phyloP scores from a whole-genome alignment of 2,888 invertebrate genomes.

The Dugesia japonica region DNA sequence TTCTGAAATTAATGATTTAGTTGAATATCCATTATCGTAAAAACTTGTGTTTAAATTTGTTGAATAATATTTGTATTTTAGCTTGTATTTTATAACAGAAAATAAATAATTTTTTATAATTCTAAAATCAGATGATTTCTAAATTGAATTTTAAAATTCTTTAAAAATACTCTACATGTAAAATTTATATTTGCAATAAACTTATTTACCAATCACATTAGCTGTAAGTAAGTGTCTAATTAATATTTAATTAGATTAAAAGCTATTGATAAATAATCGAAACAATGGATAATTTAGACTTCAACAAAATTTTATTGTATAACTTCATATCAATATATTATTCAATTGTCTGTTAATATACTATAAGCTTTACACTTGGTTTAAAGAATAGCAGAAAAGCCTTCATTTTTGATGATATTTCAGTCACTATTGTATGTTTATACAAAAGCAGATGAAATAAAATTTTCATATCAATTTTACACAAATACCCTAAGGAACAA shows the following conservation, averaged over 20 bases:
- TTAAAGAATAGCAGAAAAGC: not conserved
- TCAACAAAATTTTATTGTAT: conserved; percentile 12
- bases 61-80: too few relatives aligned
- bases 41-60: too few relatives aligned
- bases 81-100: too few relatives aligned
- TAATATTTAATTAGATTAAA: conserved; percentile 15
- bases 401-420: conserved; percentile 12
- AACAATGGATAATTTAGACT: not conserved
- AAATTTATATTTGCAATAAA: too few relatives aligned
- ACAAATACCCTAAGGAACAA: conserved; percentile 8
- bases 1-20: too few relatives aligned
- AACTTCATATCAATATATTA: not conserved
- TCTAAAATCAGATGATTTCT: too few relatives aligned
- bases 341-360: conserved; percentile 15
- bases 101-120: too few relatives aligned
- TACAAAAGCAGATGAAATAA: not conserved
- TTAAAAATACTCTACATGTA: too few relatives aligned
- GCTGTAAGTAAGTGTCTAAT: not conserved
- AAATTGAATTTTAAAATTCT: too few relatives aligned
- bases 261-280: conserved; percentile 5
- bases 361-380: conserved; percentile 15
- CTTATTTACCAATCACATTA: not conserved
- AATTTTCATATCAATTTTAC: conserved; percentile 12
- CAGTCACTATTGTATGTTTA: conserved; percentile 1
- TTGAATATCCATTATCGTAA: too few relatives aligned